Conservation (phyloP, 2,888 invertebrate species). For the Pandemis cinnamomeana region DNA sequence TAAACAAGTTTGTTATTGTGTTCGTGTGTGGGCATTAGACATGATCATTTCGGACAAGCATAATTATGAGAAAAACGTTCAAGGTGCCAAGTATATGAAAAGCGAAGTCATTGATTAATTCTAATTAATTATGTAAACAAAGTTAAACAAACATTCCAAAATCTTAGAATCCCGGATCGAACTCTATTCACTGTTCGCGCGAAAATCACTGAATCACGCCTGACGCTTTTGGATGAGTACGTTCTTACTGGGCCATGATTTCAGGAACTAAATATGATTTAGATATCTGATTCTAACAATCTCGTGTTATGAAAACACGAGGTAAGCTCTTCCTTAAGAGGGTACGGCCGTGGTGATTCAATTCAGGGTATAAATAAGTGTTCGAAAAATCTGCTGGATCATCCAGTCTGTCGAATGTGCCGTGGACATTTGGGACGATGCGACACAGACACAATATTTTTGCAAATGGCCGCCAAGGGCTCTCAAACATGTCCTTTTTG, state of each 20-base stretch:
- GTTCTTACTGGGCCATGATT: not conserved
- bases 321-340: not conserved
- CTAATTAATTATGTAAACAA: too few species aligned
- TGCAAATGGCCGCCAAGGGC: too few species aligned
- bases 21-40: not conserved
- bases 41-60: not conserved
- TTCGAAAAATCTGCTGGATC: too few species aligned
- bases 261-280: constrained; percentile 8
- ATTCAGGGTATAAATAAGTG: too few species aligned
- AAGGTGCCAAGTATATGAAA: not conserved
- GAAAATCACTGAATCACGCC: constrained; percentile 6
- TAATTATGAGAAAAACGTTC: not conserved
- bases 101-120: not conserved
- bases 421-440: too few species aligned
- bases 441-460: too few species aligned
- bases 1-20: not conserved
- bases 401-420: too few species aligned
- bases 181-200: not conserved
- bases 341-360: too few species aligned
- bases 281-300: constrained; percentile 7
- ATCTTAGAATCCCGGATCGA: not conserved
- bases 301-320: not conserved
- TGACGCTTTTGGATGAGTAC: not conserved
- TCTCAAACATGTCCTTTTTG: too few species aligned
- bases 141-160: not conserved